Conservation (phyloP, 2,888 invertebrate genomes). For the Disparrhopalites patrizii region DNA sequence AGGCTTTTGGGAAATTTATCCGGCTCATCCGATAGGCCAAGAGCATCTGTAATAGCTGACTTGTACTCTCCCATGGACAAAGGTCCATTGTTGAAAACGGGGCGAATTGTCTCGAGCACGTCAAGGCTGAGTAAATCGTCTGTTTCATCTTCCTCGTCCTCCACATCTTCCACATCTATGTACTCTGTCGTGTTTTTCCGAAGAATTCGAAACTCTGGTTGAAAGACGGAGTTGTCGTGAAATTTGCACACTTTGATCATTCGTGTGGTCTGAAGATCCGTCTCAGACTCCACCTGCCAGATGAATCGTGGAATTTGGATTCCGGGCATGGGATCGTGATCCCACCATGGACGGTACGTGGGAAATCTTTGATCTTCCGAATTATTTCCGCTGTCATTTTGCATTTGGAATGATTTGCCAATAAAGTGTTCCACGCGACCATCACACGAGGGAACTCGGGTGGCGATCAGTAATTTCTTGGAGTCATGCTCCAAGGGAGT, state of each 20-base stretch:
- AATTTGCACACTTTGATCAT: conserved; percentile 23
- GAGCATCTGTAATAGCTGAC: conserved; percentile 16
- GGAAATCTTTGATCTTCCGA: conserved; percentile 10
- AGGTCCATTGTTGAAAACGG: conserved; percentile 25
- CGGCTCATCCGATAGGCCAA: conserved; percentile 13
- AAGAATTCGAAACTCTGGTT: conserved; percentile 24
- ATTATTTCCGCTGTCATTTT: not conserved
- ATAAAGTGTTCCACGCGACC: conserved; percentile 21
- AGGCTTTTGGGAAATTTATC: conserved; percentile 24
- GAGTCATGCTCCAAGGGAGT: not conserved
- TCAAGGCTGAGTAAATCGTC: conserved; percentile 29
- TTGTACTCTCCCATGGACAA: conserved; percentile 25
- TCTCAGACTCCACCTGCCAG: conserved; percentile 29
- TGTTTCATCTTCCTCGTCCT: conserved; percentile 20
- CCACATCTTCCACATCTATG: conserved; percentile 19
- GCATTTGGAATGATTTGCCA: conserved; percentile 13
- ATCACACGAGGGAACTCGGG: conserved; percentile 5
- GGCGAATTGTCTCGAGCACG: conserved; percentile 27
- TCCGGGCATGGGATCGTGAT: conserved; percentile 27
- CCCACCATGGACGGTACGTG: conserved; percentile 16
- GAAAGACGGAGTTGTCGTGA: conserved; percentile 29
- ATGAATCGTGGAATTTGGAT: conserved; percentile 26
- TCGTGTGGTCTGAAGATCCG: conserved; percentile 3
- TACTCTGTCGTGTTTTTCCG: conserved; percentile 10
- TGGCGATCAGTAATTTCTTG: not conserved